Evolutionary conservation across 2,888 invertebrate species (phyloP), one percentile per base, ranked within the genome.

Genomic region (Heteromurus nitidus): DNA sequence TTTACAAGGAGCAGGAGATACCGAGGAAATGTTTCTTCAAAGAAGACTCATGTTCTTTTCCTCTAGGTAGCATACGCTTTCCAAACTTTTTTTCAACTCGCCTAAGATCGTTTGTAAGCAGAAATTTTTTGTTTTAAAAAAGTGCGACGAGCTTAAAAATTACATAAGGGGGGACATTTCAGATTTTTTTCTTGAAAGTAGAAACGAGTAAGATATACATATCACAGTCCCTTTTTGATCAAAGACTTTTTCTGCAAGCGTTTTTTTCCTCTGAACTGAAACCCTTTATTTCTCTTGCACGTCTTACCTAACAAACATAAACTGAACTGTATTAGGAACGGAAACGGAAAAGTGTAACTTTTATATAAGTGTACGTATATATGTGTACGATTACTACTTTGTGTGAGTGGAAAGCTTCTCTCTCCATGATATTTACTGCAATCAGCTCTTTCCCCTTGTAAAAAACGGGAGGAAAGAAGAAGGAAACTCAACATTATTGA

Each of bases 301-400:
- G n/a, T 28, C 11, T 5, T n/a, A 28, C 36, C n/a, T 62, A 62
- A 62, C 62, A 62, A 31, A 31, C 73, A 30, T 70, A 70, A 72
- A 60, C 72, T 20, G 28, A 64, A 64, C 73, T 22, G 31, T 72
- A 47, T 60, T 62, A 72, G 44, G 13, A 24, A 64, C 58, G 50
- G 64, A 64, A 73, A 26, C 22, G 24, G 44, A 30, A 42, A 44
- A 30, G n/a, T 50, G 30, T 11, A 55, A n/a, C 9, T 55, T 62
- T n/a, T n/a, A n/a, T 62, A 30, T 31, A 60, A 60, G 30, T 73
- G 58, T n/a, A 60, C 22, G 50, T 42, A 42, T 50, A 36, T 53
- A n/a, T 53, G 20, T 11, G 36, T 24, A 30, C 36, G 11, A 18
- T 36, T 55, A 69, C 31, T 36, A 60, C 2, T 55, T 18, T 60